phyloP scores from a whole-genome alignment of 2,113 vertebrate species.

The Chunga burmeisteri region DNA sequence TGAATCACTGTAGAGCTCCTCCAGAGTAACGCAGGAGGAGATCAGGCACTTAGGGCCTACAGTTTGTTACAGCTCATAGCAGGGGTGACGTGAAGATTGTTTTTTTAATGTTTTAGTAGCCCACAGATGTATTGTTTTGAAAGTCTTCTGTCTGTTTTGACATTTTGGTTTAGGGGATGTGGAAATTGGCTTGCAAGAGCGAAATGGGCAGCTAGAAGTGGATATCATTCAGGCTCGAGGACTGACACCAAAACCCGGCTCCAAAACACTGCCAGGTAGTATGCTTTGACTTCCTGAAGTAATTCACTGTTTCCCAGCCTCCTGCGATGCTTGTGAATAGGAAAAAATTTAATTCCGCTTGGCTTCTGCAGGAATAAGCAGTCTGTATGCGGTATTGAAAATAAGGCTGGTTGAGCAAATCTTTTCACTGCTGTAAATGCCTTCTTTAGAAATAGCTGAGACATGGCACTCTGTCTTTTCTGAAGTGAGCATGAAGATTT shows the following conservation, averaged over 20 bases:
- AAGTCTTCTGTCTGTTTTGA: not conserved
- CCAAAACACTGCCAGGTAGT: constrained; percentile 93
- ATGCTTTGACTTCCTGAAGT: not conserved
- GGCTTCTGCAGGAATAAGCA: not conserved
- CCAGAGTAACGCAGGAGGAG: not conserved
- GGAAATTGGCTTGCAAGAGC: constrained; percentile 93
- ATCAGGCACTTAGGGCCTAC: not conserved
- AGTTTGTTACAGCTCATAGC: not conserved
- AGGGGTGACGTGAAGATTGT: not conserved
- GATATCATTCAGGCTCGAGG: constrained; percentile 97
- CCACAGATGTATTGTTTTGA: not conserved
- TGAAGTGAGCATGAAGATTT: not conserved
- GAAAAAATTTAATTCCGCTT: not conserved
- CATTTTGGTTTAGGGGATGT: constrained; percentile 83
- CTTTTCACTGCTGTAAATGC: not conserved
- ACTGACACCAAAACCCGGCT: constrained; percentile 92
- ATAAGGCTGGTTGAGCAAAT: not conserved
- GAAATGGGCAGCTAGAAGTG: constrained; percentile 95
- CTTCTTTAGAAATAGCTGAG: not conserved
- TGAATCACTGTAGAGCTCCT: not conserved
- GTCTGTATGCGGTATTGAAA: not conserved
- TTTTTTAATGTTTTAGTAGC: not conserved
- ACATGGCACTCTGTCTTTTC: not conserved
- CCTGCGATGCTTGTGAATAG: not conserved
- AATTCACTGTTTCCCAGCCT: not conserved